Conservation (phyloP, 2,797 vertebrate genomes). For the Scolopax rusticola region DNA sequence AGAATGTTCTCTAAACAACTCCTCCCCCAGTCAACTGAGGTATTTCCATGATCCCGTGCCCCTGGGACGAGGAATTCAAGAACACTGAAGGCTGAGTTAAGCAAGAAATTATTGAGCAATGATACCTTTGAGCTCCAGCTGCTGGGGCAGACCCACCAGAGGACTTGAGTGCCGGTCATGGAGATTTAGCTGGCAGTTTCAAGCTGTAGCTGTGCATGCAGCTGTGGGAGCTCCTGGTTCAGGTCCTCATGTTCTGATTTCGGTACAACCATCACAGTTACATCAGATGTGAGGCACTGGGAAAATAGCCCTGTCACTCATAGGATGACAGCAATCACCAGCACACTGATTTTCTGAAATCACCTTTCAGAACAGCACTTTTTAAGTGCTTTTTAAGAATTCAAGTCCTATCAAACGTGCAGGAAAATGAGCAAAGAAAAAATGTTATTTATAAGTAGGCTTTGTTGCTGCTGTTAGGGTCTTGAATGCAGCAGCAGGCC, state of each 20-base stretch:
- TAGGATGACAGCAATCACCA: slow-evolving; percentile 39
- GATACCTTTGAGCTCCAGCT: neutral
- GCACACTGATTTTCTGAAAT: neutral
- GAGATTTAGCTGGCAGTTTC: neutral
- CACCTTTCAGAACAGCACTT: neutral
- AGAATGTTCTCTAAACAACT: neutral
- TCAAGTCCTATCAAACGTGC: neutral
- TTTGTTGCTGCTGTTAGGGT: neutral
- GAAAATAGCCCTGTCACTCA: slow-evolving; percentile 6
- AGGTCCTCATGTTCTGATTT: neutral
- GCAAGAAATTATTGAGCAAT: neutral
- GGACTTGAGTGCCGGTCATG: neutral
- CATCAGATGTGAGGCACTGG: neutral
- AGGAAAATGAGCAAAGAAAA: neutral
- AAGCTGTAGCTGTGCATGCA: neutral
- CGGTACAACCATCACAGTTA: neutral
- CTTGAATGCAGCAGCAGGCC: neutral
- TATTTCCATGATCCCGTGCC: neutral
- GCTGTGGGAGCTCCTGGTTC: neutral
- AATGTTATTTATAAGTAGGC: neutral
- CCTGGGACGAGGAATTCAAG: neutral
- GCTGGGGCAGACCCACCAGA: neutral
- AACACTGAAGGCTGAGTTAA: neutral
- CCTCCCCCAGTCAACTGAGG: neutral
- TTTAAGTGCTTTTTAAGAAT: slow-evolving; percentile 5